Conservation (phyloP, 2,113 vertebrate genomes). For the Gymnogyps californianus region DNA sequence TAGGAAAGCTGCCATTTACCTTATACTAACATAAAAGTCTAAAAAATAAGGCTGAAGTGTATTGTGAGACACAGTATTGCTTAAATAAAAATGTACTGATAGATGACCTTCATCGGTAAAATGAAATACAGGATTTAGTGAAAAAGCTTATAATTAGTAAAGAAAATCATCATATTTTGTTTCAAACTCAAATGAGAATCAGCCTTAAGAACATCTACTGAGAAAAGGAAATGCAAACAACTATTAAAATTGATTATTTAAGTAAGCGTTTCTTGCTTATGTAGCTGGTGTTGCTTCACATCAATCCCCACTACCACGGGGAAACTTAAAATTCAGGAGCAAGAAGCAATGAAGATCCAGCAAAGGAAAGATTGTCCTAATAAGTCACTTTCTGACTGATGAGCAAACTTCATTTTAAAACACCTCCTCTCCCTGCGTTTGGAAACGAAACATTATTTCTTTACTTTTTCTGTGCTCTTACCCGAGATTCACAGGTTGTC, state of each 20-base stretch:
- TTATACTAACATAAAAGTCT: not conserved
- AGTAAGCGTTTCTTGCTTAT: not conserved
- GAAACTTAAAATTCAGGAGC: not conserved
- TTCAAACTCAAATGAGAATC: not conserved
- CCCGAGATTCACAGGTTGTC: not conserved
- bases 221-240: not conserved
- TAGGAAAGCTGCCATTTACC: not conserved
- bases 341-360: not conserved
- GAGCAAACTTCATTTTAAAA: not conserved
- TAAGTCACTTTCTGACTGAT: not conserved
- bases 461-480: not conserved
- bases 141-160: not conserved
- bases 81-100: not conserved
- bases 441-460: not conserved
- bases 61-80: not conserved
- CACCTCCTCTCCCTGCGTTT: not conserved
- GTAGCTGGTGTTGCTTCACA: not conserved
- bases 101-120: not conserved
- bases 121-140: not conserved
- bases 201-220: not conserved
- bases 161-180: not conserved
- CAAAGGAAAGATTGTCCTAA: not conserved
- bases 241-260: not conserved
- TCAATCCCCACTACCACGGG: not conserved
- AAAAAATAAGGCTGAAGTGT: not conserved